Percentiles rank a stretch among this genome's conserved stretches.
Evolutionary conservation across 2,888 invertebrate genomes (phyloP).

Genomic region (Alloscopus bannaensis): DNA sequence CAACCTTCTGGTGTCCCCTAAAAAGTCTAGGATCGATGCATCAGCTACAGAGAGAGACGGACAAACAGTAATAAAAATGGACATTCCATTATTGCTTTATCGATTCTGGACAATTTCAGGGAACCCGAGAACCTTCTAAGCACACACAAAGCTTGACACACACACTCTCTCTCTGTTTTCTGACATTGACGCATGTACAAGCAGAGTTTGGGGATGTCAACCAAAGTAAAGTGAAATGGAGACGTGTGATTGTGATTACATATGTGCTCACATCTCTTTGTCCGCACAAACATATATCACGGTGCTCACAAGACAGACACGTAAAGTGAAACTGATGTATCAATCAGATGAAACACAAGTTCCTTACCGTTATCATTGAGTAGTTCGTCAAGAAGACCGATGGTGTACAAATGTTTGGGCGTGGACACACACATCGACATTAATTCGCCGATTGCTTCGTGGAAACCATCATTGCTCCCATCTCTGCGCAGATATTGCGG

Average conservation of each 20-base stretch:
- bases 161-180: no score
- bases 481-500: slow-evolving; percentile 65
- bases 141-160: not conserved
- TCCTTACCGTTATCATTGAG: slow-evolving; percentile 73
- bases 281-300: not conserved
- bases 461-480: slow-evolving; percentile 75
- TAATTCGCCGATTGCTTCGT: slow-evolving; percentile 75
- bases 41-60: not conserved
- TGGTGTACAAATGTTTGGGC: slow-evolving; percentile 75
- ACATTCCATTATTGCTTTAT: slow-evolving; percentile 29
- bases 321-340: slow-evolving; percentile 24
- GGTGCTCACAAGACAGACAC: not conserved
- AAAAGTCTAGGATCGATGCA: not conserved
- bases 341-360: slow-evolving; percentile 23
- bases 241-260: slow-evolving; percentile 1
- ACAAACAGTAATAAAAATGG: slow-evolving; percentile 14
- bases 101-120: no score
- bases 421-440: slow-evolving; percentile 75
- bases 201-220: not conserved
- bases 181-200: slow-evolving; percentile 34
- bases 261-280: not conserved
- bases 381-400: slow-evolving; percentile 74
- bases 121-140: no score
- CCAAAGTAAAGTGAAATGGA: not conserved
- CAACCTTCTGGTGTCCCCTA: no score